phyloP scores from a whole-genome alignment of 2,888 invertebrate genomes.

The Cryptophagus acutangulus region DNA sequence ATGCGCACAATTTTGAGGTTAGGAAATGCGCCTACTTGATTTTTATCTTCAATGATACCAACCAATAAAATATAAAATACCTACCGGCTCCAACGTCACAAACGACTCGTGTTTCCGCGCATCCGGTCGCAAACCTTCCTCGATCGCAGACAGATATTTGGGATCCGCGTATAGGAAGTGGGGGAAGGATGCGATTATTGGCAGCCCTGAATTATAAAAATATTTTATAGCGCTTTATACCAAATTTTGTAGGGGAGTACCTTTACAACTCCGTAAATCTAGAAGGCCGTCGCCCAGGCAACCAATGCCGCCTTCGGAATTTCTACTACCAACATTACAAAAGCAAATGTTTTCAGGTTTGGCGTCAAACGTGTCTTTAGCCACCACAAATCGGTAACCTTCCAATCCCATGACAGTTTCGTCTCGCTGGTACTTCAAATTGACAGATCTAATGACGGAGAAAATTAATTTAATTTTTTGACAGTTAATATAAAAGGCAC shows the following conservation, averaged over 20 bases:
- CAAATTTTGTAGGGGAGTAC: no score
- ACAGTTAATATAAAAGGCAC: no score
- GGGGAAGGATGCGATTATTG: constrained; percentile 65
- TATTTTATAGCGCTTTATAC: no score
- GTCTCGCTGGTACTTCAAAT: constrained; percentile 55
- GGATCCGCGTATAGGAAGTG: constrained; percentile 63
- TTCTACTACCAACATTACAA: constrained; percentile 56
- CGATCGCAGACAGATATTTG: constrained; percentile 43
- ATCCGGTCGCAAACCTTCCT: constrained; percentile 58
- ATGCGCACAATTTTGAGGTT: no score
- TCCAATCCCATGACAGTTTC: constrained; percentile 55
- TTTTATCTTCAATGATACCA: no score
- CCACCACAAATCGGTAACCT: constrained; percentile 54
- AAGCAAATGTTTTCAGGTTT: constrained; percentile 58
- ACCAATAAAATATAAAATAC: no score
- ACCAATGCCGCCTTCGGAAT: constrained; percentile 53
- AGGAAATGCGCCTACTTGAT: no score
- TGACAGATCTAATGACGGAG: no score
- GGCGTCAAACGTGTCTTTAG: constrained; percentile 56
- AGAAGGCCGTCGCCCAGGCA: constrained; percentile 59
- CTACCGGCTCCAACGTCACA: constrained; percentile 68
- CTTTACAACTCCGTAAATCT: constrained; percentile 59
- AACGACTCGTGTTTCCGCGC: constrained; percentile 59
- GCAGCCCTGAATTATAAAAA: no score
- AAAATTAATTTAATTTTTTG: no score